Evolutionary conservation across 2,888 invertebrate species (phyloP), one percentile per base, ranked within the genome.

Genomic region (Muschampia plurimacula): DNA sequence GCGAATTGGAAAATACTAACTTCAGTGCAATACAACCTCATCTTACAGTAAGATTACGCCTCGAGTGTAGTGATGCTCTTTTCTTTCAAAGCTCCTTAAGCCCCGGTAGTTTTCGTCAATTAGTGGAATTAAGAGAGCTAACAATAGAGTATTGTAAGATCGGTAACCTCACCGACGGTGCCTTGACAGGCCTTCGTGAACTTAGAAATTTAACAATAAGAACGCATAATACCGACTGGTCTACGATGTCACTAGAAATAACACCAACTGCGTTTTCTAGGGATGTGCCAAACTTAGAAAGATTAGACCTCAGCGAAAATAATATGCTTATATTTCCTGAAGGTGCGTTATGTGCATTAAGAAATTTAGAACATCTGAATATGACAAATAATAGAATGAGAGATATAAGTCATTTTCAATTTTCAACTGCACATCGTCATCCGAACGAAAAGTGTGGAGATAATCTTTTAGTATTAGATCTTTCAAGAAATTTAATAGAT

Each of bases 191-290:
- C 63, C 95, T 98, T 59, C 96, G 96, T 74, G 96, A 97, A 86
- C 95, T 98, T 75, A 95, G 97, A 78, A 97, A 97, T 86, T 94
- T 98, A 74, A 97, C 97, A 62, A 96, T 98, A 77, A 95, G 97
- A 82, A 97, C 97, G 67, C 97, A 97, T 90, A 97, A 97, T 89
- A 97, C 97, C 59, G 97, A 97, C 85, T 97, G 97, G 97, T 96
- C 97, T 57, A 96, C 97, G 68, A 97, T 97, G 96, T 96, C 97
- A 69, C 94, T 97, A 76, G 97, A 97, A 85, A 95, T 97, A 76
- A 96, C 97, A 57, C 95, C 96, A 15, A 96, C 96, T 69, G 97
- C 97, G 55, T 97, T 97, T 86, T 96, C 96, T 75, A 96, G 96
- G 81, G 97, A 97, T 82, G 95, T 97, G 22, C 95, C 96, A 77